Base-by-base conservation (phyloP, 2,888 invertebrate genomes). In the Bhutanitis thaidina region DNA sequence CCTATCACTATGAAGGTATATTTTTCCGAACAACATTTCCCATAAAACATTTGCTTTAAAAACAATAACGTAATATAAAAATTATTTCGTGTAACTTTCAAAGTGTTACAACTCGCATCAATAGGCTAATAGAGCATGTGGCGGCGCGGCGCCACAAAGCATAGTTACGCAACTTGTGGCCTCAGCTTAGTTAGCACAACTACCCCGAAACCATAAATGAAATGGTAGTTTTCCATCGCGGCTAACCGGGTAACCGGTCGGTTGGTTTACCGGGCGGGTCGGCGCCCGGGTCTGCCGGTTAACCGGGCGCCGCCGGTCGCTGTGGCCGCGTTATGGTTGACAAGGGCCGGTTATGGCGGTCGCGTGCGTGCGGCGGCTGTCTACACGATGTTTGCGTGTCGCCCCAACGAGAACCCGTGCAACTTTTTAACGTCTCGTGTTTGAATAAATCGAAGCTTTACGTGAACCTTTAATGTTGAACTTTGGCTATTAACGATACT, bases 311-410 rank as follows among this genome's bases (percentile, higher is more conserved):
- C 60, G 56, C 53, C 70, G 70, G 71, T 67, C 69, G 72, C 71
- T 79, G 79, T 69, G 85, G 83, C 77, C 74, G 67, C 86, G 86
- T 87, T 86, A 87, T 81, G 84, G 88, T 80, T 84, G 88, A 87
- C 86, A 84, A 86, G 86, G 83, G 81, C 69, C 79, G 80, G 81
- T 81, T 81, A 78, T 73, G 74, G 75, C 69, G 78, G 58, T 58
- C 69, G 65, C 71, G 71, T 72, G 77, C 69, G 69, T 64, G 62
- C 61, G 52, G 57, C 65, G 56, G 55, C 68, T 67, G 67, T 64
- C 72, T 74, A 70, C 74, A 70, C 71, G 67, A 67, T 73, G 74
- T 74, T 82, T 70, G 81, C 67, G 63, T 64, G 65, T 62, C 55
- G 43, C 49, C 50, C 40, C 56, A 49, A 53, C 51, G 54, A 49